Conservation (phyloP, 1,140 invertebrate species). For the Idris sp. region DNA sequence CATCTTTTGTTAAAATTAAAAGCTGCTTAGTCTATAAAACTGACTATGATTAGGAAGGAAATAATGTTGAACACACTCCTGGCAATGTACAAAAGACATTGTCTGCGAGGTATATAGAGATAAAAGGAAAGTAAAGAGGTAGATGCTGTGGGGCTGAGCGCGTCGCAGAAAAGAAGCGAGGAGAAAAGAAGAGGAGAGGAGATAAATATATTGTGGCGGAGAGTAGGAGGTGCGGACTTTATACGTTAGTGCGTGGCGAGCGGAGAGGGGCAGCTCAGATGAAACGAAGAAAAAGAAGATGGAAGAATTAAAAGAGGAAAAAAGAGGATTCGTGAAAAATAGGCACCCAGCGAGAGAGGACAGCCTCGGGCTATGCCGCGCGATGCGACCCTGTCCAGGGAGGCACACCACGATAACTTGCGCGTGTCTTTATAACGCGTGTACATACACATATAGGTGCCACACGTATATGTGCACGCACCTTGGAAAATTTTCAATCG, state of each 20-base stretch:
- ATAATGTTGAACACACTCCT: too few species aligned
- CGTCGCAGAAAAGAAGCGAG: too few species aligned
- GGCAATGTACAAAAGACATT: too few species aligned
- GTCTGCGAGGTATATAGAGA: too few species aligned
- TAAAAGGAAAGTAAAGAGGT: slow-evolving; percentile 53
- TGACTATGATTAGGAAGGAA: too few species aligned
- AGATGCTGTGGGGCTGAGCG: slow-evolving; percentile 21
- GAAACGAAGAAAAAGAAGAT: slow-evolving; percentile 70
- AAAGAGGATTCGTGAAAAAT: slow-evolving; percentile 76
- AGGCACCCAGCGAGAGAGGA: slow-evolving; percentile 74
- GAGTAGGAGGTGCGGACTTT: slow-evolving; percentile 53
- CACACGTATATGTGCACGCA: slow-evolving; percentile 42
- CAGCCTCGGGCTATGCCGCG: slow-evolving; percentile 70
- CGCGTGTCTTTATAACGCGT: too few species aligned
- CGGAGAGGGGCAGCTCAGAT: slow-evolving; percentile 58
- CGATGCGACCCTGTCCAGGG: slow-evolving; percentile 72
- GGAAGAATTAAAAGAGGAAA: slow-evolving; percentile 74
- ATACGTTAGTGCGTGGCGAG: slow-evolving; percentile 60
- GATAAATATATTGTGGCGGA: slow-evolving; percentile 66
- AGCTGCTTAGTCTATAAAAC: too few species aligned
- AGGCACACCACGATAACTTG: too few species aligned
- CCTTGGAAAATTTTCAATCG: slow-evolving; percentile 70
- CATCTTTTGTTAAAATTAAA: too few species aligned
- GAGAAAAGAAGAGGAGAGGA: slow-evolving; percentile 55
- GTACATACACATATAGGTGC: too few species aligned